Base-by-base conservation (phyloP, 2,113 vertebrate genomes). In the Dromaius novaehollandiae region DNA sequence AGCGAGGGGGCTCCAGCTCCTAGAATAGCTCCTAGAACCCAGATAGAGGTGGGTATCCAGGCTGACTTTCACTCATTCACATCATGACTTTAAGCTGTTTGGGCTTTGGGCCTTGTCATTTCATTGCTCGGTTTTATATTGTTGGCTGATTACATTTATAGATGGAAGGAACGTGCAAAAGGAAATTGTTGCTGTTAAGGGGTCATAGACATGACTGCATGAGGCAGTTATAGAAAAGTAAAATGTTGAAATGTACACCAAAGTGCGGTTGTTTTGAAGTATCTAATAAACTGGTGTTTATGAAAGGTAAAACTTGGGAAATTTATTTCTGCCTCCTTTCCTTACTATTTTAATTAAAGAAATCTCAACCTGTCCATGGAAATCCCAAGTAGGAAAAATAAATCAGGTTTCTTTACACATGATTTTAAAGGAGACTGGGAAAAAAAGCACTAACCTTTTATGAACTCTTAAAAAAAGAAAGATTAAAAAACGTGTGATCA, bases 331-430 rank as follows among this genome's bases (percentile, higher is more conserved):
- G 58, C 44, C 64, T 89, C 68, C 38, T 92, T 82, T 30, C 26
- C 4, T 80, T 66, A 46, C 56, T 60, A 95, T 91, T 93, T 97
- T 97, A 93, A 97, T 95, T 96, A 95, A 97, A 94, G 69, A 86
- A 90, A 84, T 95, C n/a, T 91, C 96, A 92, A 32, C 55, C 24
- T 83, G 12, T 80, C 21, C 50, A 34, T 89, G 40, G 69, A 89
- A 92, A 93, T 82, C 74, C 53, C 82, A 88, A 79, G 48, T 10
- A 96, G 50, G 44, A 32, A 70, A 83, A 84, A 63, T 53, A 69
- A 42, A 48, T 30, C 46, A 81, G 22, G 44, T 3, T 93, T 96
- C 92, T 89, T 64, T 85, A 50, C 66, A 77, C 58, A 77, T 5
- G 58, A 40, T 36, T 84, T 96, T 63, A 77, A 93, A 90, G 65